Evolutionary conservation across 2,113 vertebrate genomes (phyloP).

Genomic region (Cephalopholis sonnerati): DNA sequence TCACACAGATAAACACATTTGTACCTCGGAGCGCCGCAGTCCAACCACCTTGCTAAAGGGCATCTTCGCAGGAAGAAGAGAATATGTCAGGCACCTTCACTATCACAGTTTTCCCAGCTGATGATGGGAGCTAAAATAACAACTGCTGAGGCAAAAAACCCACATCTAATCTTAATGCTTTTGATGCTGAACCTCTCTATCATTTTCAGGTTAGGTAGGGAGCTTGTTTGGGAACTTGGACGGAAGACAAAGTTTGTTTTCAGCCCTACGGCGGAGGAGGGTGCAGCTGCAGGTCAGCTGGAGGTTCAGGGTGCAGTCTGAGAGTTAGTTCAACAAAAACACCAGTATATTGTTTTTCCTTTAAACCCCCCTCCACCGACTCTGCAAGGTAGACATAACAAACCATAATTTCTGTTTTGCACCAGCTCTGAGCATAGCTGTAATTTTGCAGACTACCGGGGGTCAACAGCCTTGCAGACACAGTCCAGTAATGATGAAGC

Average conservation of each 20-base stretch:
- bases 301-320: constrained; percentile 21
- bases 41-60: constrained; percentile 7
- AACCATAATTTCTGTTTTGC: constrained; percentile 28
- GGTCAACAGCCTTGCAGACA: constrained; percentile 52
- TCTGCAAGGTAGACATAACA: constrained; percentile 43
- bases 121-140: background rate
- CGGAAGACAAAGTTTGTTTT: constrained; percentile 12
- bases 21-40: background rate
- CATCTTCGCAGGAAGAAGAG: constrained; percentile 7
- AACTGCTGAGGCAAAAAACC: background rate
- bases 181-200: background rate
- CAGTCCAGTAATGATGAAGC: constrained; percentile 56
- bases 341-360: constrained; percentile 38
- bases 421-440: background rate
- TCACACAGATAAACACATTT: constrained; percentile 11
- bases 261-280: background rate
- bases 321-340: constrained; percentile 20
- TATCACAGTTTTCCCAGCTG: background rate
- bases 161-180: background rate
- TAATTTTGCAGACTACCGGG: constrained; percentile 2
- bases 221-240: no score
- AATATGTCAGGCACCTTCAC: background rate
- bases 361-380: background rate
- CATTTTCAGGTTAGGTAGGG: background rate
- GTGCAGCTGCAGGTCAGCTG: constrained; percentile 32